These are phyloP conservation scores for Rhamphomyia laevipes DNA, from an alignment of 2,888 invertebrate genomes.

Conservation along the genomic window DNA sequence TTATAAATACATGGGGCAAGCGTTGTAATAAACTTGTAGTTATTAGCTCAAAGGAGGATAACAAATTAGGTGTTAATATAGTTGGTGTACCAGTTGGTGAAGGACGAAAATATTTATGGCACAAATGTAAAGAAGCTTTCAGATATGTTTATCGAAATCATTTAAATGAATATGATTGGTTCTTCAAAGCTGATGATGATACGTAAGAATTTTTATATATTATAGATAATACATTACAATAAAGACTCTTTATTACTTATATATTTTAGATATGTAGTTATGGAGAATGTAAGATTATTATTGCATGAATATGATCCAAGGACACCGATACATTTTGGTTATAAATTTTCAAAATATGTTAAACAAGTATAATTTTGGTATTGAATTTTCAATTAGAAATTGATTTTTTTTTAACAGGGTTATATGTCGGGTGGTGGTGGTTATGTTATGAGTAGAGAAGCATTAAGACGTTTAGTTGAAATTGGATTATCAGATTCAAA, in stretches of 20 bases:
- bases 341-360: slow-evolving; percentile 68
- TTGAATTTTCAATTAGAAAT: slow-evolving; percentile 17
- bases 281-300: slow-evolving; percentile 94
- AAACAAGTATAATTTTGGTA: slow-evolving; percentile 39
- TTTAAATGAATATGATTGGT: slow-evolving; percentile 85
- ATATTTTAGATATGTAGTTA: slow-evolving; percentile 66
- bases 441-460: slow-evolving; percentile 77
- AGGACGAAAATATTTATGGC: slow-evolving; percentile 90
- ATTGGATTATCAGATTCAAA: slow-evolving; percentile 54
- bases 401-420: slow-evolving; percentile 41
- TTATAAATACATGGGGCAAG: slow-evolving; percentile 92
- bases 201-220: slow-evolving; percentile 49
- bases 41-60: slow-evolving; percentile 71
- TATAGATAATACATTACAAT: too few species aligned
- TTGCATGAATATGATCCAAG: slow-evolving; percentile 59
- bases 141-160: slow-evolving; percentile 77
- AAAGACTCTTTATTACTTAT: background rate
- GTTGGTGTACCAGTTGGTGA: slow-evolving; percentile 75
- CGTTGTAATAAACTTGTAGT: slow-evolving; percentile 79
- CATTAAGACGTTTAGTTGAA: slow-evolving; percentile 61
- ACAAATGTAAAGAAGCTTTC: slow-evolving; percentile 91
- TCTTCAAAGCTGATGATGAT: slow-evolving; percentile 96
- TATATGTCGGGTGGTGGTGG: slow-evolving; percentile 88
- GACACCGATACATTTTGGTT: slow-evolving; percentile 81
- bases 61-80: slow-evolving; percentile 62